Conservation (phyloP, 1,140 invertebrate genomes). For the Lepidurus couesii region DNA sequence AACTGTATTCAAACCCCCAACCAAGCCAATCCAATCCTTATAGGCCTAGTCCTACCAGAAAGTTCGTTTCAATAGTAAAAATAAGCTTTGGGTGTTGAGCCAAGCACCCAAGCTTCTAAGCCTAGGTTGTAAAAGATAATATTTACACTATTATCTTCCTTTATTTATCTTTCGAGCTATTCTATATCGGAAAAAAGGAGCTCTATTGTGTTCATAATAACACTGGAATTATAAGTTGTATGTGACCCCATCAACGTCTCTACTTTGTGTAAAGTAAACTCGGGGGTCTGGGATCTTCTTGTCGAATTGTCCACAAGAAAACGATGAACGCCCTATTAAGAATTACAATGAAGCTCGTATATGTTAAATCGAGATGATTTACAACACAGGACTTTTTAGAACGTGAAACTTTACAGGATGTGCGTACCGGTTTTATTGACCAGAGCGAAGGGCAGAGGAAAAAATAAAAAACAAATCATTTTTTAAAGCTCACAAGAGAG, state of each 20-base stretch:
- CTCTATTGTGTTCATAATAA: too few species aligned
- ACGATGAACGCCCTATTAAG: background rate
- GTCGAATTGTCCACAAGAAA: background rate
- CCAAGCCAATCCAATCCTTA: background rate
- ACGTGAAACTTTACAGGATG: slow-evolving; percentile 9
- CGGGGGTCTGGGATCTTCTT: background rate
- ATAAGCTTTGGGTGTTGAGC: too few species aligned
- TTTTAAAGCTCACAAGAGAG: background rate
- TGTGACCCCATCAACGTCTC: background rate
- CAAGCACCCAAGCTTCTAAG: too few species aligned
- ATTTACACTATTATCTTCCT: too few species aligned
- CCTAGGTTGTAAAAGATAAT: too few species aligned
- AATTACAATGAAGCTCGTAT: slow-evolving; percentile 10
- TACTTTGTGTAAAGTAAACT: background rate
- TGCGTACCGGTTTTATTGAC: slow-evolving; percentile 18
- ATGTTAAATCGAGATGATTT: slow-evolving; percentile 16
- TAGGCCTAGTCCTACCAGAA: background rate
- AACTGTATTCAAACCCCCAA: background rate
- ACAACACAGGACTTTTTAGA: background rate
- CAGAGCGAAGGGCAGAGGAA: slow-evolving; percentile 17
- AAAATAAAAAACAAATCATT: background rate
- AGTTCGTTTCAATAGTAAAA: background rate
- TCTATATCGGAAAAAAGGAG: too few species aligned
- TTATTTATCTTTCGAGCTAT: too few species aligned
- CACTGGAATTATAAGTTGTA: too few species aligned